phyloP scores from a whole-genome alignment of 2,888 invertebrate species.

The Machimus rusticus region DNA sequence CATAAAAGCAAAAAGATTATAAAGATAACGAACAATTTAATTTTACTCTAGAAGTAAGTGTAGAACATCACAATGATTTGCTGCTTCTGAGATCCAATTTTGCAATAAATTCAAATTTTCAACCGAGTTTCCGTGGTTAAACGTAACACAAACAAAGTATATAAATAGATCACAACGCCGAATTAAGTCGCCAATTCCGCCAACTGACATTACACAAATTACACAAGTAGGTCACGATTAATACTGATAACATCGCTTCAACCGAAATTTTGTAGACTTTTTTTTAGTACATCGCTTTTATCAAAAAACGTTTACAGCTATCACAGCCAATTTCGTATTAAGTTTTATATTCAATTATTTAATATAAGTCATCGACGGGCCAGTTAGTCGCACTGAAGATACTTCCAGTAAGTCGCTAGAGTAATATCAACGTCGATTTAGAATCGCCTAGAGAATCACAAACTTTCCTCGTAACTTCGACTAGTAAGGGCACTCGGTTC shows the following conservation, averaged over 20 bases:
- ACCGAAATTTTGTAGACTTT: constrained; percentile 21
- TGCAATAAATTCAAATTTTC: not conserved
- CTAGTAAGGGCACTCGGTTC: not conserved
- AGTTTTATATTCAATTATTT: constrained; percentile 17
- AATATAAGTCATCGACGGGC: not conserved
- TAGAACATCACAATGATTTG: constrained; percentile 31
- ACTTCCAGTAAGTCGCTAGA: constrained; percentile 49
- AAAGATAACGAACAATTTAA: not conserved
- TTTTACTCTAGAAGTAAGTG: constrained; percentile 22
- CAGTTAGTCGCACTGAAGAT: constrained; percentile 54
- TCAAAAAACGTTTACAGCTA: constrained; percentile 54
- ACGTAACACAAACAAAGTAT: constrained; percentile 5
- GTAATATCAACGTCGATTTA: constrained; percentile 35
- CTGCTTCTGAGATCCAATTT: constrained; percentile 22
- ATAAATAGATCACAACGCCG: constrained; percentile 24
- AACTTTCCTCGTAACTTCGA: constrained; percentile 6
- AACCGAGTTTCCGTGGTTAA: not conserved
- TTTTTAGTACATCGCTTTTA: constrained; percentile 1
- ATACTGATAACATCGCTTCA: constrained; percentile 19
- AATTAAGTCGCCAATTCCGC: constrained; percentile 29
- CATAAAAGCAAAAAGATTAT: constrained; percentile 15
- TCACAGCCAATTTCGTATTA: constrained; percentile 62
- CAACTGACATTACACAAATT: not conserved
- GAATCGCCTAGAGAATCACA: constrained; percentile 45
- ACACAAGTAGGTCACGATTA: constrained; percentile 10